Evolutionary conservation across 2,888 invertebrate species (phyloP).

Genomic region (Seira ritae): DNA sequence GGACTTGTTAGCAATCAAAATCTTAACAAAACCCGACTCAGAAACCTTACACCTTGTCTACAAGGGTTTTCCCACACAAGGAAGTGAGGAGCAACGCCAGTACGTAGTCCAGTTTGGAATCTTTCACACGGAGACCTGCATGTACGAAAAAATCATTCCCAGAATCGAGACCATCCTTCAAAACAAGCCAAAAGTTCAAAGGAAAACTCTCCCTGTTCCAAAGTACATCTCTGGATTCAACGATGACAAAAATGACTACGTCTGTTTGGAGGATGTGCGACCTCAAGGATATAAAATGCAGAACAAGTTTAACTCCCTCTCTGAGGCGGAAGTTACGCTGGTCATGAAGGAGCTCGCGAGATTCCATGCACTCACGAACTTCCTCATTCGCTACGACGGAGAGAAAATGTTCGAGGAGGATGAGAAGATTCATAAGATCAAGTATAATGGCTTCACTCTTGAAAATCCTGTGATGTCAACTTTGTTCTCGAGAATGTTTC

Average conservation of each 20-base stretch:
- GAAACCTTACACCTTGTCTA: constrained; percentile 50
- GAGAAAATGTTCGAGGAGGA: constrained; percentile 28
- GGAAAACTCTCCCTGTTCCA: constrained; percentile 23
- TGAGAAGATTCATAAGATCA: not conserved
- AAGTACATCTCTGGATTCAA: constrained; percentile 38
- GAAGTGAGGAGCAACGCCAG: not conserved
- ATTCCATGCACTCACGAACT: constrained; percentile 45
- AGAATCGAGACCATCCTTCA: not conserved
- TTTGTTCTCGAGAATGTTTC: constrained; percentile 26
- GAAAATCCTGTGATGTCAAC: constrained; percentile 5
- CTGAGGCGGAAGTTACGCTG: constrained; percentile 19
- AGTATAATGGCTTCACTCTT: not conserved
- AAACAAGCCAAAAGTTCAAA: not conserved
- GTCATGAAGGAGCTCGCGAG: constrained; percentile 39
- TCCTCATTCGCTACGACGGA: constrained; percentile 36
- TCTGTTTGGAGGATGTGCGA: constrained; percentile 59
- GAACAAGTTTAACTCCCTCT: constrained; percentile 38
- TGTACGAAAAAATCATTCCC: constrained; percentile 50
- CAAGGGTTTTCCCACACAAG: constrained; percentile 56
- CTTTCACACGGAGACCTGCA: constrained; percentile 57
- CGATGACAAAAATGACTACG: constrained; percentile 52
- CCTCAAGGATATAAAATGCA: constrained; percentile 59
- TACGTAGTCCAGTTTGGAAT: constrained; percentile 45
- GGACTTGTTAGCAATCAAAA: constrained; percentile 47
- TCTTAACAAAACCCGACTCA: not conserved